phyloP scores from a whole-genome alignment of 2,888 invertebrate species.

The Seira sanloemensis region DNA sequence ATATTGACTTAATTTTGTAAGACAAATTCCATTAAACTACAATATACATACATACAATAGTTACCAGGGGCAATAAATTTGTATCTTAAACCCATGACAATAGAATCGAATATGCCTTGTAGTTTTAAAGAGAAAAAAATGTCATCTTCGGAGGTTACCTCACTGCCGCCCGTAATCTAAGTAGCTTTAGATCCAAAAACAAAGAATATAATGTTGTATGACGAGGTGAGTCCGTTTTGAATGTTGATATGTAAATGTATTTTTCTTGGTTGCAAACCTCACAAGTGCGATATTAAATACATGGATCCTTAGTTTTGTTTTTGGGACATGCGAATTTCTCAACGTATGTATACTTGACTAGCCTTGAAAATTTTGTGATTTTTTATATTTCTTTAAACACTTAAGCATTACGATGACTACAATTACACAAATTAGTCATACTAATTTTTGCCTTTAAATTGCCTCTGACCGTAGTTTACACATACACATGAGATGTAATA shows the following conservation, averaged over 20 bases:
- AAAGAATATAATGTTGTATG: too few species aligned
- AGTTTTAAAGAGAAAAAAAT: neutral
- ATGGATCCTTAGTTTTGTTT: neutral
- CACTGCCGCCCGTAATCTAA: neutral
- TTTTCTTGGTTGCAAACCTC: too few species aligned
- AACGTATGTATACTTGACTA: neutral
- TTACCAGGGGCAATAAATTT: neutral
- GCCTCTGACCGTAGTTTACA: too few species aligned
- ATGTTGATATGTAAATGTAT: too few species aligned
- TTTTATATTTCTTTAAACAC: neutral
- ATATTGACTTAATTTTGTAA: too few species aligned
- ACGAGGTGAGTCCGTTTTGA: too few species aligned
- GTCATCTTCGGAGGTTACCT: neutral
- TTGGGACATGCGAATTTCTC: neutral
- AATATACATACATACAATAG: neutral
- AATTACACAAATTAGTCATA: neutral
- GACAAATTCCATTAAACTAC: neutral
- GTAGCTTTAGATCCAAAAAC: too few species aligned
- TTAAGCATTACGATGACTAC: neutral
- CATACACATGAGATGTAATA: too few species aligned
- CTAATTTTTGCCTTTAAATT: neutral
- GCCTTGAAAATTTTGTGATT: constrained; percentile 4
- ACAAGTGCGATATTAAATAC: neutral
- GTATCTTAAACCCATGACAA: neutral
- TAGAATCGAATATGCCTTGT: neutral